These are phyloP conservation scores for Euproctis similis DNA, from an alignment of 2,888 invertebrate species.

Conservation along the genomic window DNA sequence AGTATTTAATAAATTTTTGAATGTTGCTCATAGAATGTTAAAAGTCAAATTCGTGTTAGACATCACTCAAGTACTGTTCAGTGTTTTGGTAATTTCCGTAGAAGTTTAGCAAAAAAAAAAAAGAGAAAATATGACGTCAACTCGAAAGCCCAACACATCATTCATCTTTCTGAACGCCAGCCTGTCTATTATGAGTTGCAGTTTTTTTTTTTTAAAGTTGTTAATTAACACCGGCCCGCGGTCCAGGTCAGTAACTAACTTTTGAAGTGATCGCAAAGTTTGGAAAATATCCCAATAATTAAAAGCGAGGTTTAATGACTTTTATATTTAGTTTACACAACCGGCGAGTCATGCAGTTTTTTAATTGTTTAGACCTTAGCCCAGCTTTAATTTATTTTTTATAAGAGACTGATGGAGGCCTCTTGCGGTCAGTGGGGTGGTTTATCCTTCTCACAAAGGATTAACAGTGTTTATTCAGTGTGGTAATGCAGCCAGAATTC, in stretches of 20 bases:
- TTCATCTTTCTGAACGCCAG: constrained; percentile 66
- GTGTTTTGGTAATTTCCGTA: constrained; percentile 29
- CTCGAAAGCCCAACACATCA: constrained; percentile 57
- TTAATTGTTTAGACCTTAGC: too few species aligned
- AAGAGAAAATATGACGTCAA: too few species aligned
- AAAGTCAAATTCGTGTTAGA: constrained; percentile 41
- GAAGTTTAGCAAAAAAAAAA: constrained; percentile 36
- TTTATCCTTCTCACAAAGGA: too few species aligned
- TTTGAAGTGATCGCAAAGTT: constrained; percentile 64
- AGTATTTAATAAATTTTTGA: constrained; percentile 5
- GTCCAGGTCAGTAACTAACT: constrained; percentile 57
- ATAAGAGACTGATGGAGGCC: too few species aligned
- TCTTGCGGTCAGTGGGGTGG: too few species aligned
- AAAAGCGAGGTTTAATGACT: constrained; percentile 45
- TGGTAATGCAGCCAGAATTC: too few species aligned
- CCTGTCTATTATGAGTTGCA: constrained; percentile 74
- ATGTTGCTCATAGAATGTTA: constrained; percentile 17
- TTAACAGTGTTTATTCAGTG: too few species aligned
- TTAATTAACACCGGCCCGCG: constrained; percentile 66
- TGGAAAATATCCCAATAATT: constrained; percentile 63
- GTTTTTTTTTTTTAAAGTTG: constrained; percentile 70
- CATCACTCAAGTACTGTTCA: constrained; percentile 30
- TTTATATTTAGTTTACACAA: constrained; percentile 33
- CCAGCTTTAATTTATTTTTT: too few species aligned
- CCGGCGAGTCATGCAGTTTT: constrained; percentile 37